A percentile compares a stretch with the other conserved stretches of the same genome.
Evolutionary conservation across 2,888 invertebrate genomes (phyloP).

Genomic region (Scrobipalpa atriplicella): DNA sequence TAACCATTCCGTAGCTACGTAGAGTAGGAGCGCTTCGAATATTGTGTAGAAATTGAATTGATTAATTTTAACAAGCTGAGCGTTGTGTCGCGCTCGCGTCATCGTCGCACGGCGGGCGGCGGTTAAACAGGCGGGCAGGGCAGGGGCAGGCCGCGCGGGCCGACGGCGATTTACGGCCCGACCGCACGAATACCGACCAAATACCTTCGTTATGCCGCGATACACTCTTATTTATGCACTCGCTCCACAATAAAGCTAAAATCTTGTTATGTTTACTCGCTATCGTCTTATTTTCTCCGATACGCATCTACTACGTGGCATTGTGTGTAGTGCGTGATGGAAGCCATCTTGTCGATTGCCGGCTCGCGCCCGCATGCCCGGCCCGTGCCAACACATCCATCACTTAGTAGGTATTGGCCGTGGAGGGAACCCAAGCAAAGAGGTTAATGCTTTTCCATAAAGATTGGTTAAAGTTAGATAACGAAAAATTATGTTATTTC

Average conservation of each 20-base stretch:
- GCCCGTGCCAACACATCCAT: constrained; percentile 1
- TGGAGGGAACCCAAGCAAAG: neutral
- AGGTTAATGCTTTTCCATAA: neutral
- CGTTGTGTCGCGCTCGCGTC: neutral
- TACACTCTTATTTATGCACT: constrained; percentile 5
- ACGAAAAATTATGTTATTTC: neutral
- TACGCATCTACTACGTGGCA: neutral
- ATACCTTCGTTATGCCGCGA: constrained; percentile 16
- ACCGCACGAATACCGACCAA: neutral
- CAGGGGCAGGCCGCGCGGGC: neutral
- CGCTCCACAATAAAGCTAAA: neutral
- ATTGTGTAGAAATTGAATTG: neutral
- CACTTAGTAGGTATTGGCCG: neutral
- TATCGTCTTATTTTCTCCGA: neutral
- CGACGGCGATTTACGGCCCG: neutral
- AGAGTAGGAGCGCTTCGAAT: neutral
- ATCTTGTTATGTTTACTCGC: constrained; percentile 4
- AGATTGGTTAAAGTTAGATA: neutral
- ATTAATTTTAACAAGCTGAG: neutral
- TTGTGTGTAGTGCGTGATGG: constrained; percentile 1
- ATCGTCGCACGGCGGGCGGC: too few species aligned
- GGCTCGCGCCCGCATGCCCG: too few species aligned
- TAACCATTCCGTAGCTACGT: constrained; percentile 3
- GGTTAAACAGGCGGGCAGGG: too few species aligned
- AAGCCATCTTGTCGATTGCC: neutral